Conservation (phyloP, 2,113 vertebrate species). For the Numida meleagris region DNA sequence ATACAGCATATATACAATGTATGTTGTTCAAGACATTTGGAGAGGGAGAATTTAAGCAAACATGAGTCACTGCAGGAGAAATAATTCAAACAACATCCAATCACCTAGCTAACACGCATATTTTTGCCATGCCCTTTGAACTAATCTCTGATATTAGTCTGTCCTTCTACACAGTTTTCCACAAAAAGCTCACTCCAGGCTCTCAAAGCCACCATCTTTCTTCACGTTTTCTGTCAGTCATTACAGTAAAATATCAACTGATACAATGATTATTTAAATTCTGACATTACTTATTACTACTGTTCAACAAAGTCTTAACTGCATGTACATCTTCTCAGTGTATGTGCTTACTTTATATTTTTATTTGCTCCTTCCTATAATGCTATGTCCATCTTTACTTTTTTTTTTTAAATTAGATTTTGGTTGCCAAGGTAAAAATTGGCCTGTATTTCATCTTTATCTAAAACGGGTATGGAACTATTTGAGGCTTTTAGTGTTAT, state of each 20-base stretch:
- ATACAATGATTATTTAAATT: neutral
- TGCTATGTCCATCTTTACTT: neutral
- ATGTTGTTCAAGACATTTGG: neutral
- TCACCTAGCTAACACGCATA: neutral
- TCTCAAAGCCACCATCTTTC: neutral
- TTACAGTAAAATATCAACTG: neutral
- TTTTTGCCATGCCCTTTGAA: neutral
- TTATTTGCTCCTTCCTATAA: neutral
- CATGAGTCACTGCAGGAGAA: neutral
- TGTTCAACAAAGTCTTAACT: neutral
- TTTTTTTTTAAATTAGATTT: neutral
- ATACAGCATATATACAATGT: neutral
- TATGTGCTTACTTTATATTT: neutral
- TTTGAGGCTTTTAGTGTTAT: neutral
- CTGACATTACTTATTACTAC: neutral
- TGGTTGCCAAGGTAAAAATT: neutral
- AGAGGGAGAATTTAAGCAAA: neutral
- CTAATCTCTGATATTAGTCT: neutral
- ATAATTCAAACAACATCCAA: neutral
- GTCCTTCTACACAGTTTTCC: accelerated
- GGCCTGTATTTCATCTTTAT: neutral
- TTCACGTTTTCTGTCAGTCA: neutral
- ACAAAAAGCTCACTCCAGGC: neutral
- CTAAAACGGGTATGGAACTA: accelerated
- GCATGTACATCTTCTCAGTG: neutral